Evolutionary conservation across 2,113 vertebrate species (phyloP), one percentile per base, ranked within the genome.

Genomic region (Coptodon bakossiorum): DNA sequence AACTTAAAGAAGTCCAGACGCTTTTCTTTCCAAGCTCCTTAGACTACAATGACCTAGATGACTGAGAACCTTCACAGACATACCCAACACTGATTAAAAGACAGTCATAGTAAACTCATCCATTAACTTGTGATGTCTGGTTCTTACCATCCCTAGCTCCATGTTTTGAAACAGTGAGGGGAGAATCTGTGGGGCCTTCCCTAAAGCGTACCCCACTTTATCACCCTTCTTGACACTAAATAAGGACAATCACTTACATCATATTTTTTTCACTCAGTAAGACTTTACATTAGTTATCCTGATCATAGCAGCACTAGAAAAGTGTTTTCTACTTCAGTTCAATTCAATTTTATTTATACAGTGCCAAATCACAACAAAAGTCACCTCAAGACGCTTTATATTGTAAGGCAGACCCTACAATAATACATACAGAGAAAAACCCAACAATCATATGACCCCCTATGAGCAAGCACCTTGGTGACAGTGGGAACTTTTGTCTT

Each of bases 381-480:
- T 54, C 10, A 3, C 52, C 3, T 54, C n/a, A 54, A 22, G 52
- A 0, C 3, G n/a, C 52, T 54, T 12, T 4, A 12, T 54, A 22
- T 12, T 54, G 10, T 54, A 54, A 54, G 1, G 52, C 0, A 4
- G 52, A 22, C n/a, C n/a, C 2, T 22, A 0, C 52, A 54, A 54
- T 54, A 12, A 54, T 54, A 0, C 10, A 56, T 56, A 24, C 22
- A 56, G 6, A 56, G 6, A 56, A 56, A 54, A 54, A 2, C 6
- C 10, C 53, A 24, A 22, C 0, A 24, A 24, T 54, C n/a, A 54
- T 24, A 24, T 24, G n/a, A 54, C 10, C 3, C 53, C 6, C 53
- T 54, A 0, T 56, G 53, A 56, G n/a, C 53, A 56, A 50, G 53
- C 6, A 24, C 22, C 24, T 24, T 56, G 53, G 53, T 0, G 22